Base-by-base conservation (phyloP, 2,888 invertebrate species). In the Corythucha ciliata region DNA sequence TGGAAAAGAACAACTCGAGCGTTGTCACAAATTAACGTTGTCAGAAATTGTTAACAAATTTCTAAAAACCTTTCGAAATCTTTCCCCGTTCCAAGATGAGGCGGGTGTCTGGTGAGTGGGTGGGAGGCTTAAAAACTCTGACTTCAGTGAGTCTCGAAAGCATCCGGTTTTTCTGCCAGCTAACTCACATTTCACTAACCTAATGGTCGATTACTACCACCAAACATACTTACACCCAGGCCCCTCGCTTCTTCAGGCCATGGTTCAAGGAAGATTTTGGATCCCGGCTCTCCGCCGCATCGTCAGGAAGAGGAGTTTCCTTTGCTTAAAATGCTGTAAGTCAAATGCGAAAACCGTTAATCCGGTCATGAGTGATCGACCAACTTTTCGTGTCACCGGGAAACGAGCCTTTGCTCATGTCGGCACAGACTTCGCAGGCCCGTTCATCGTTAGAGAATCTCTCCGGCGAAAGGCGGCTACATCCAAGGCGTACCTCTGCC, bases 391-490 rank as follows among this genome's bases (percentile, higher is more conserved):
- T 14, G 45, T 59, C 6, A 40, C 44, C 7, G 55, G 54, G 4
- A 45, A 54, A 10, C 48, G 57, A 2, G 37, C 59, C 1, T 62
- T 60, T 33, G 12, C 20, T 1, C 46, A 52, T 20, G 52, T 57
- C 0, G 62, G 61, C 3, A 36, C 61, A 0, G 59, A 61, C 29
- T 62, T 61, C 24, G 60, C 61, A 4, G 60, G 60, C 1, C 56
- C 57, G n/a, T 57, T 60, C 27, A 10, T 18, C 1, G 18, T 47
- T 7, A 45, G 42, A 27, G 26, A 33, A 10, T 42, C 52, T 8
- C 12, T 12, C 8, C 20, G 27, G 22, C 36, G 55, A 3, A 48
- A 48, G 2, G 39, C 34, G n/a, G 55, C 53, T 21, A 20, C 53
- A 1, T 22, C 12, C 7, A 58, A 58, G 36, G 49, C 36, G 8